Conservation (phyloP, 2,113 vertebrate species). For the Mixornis gularis region DNA sequence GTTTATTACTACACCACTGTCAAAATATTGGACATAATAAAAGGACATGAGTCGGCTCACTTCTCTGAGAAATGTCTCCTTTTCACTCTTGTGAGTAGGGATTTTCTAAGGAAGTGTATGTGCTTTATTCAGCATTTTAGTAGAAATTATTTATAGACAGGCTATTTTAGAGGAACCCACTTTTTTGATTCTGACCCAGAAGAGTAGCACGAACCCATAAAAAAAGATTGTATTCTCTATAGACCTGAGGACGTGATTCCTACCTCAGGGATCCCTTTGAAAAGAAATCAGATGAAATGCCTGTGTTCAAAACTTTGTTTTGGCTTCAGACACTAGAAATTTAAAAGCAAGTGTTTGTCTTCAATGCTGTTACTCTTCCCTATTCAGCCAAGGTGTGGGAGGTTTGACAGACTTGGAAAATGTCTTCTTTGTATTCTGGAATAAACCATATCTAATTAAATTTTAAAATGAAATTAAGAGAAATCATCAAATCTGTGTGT, state of each 20-base stretch:
- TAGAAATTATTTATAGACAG: neutral
- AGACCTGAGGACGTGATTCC: neutral
- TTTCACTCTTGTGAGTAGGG: neutral
- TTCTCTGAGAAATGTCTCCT: neutral
- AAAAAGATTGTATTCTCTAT: neutral
- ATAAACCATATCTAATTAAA: neutral
- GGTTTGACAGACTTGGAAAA: neutral
- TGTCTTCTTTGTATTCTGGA: neutral
- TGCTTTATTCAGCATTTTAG: neutral
- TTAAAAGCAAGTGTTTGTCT: neutral
- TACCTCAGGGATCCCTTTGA: neutral
- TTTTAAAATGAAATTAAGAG: neutral
- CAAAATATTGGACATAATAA: constrained; percentile 63
- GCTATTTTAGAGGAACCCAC: neutral
- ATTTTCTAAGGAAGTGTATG: neutral
- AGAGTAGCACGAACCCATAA: neutral
- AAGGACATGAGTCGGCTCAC: neutral
- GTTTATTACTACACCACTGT: constrained; percentile 56
- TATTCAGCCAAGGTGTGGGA: neutral
- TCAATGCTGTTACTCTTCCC: neutral
- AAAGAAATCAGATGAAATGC: neutral
- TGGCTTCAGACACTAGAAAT: neutral
- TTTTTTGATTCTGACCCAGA: neutral
- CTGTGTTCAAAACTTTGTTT: neutral
- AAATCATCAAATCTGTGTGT: neutral